Evolutionary conservation across 2,888 invertebrate species (phyloP).

Genomic region (Rhimphoctona megacephalus): DNA sequence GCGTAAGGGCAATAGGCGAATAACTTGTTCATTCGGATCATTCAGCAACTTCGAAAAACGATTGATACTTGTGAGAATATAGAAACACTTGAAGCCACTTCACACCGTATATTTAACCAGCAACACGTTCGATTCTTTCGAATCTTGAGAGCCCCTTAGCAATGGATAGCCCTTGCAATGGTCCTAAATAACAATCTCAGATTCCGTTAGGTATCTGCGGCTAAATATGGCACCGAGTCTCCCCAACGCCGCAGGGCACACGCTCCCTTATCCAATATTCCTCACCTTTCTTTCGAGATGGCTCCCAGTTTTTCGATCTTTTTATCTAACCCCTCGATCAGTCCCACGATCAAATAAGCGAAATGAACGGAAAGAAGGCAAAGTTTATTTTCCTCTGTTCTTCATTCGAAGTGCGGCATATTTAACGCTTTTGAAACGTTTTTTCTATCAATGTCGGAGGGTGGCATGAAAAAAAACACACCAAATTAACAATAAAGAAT

Average conservation of each 20-base stretch:
- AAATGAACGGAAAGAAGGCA: conserved; percentile 37
- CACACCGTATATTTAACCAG: background rate
- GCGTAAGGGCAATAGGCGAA: background rate
- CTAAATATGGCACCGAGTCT: background rate
- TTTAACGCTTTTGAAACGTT: background rate
- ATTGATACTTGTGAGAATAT: background rate
- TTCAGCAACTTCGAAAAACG: background rate
- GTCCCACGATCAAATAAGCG: conserved; percentile 43
- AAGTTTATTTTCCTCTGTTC: conserved; percentile 5
- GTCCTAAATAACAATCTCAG: background rate
- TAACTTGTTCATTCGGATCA: background rate
- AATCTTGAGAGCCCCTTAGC: background rate
- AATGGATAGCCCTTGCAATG: background rate
- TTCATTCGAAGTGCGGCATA: background rate
- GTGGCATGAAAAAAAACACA: background rate
- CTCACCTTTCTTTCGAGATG: conserved; percentile 19
- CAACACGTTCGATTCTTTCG: background rate
- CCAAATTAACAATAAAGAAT: background rate
- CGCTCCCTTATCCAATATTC: conserved; percentile 2
- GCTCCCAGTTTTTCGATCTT: conserved; percentile 33
- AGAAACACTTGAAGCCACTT: background rate
- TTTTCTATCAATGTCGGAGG: background rate
- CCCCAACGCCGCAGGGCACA: background rate
- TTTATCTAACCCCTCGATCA: conserved; percentile 58
- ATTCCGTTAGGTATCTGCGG: background rate